Evolutionary conservation across 2,797 vertebrate species (phyloP), one percentile per base, ranked within the genome.

Genomic region (Serranus cabrilla): DNA sequence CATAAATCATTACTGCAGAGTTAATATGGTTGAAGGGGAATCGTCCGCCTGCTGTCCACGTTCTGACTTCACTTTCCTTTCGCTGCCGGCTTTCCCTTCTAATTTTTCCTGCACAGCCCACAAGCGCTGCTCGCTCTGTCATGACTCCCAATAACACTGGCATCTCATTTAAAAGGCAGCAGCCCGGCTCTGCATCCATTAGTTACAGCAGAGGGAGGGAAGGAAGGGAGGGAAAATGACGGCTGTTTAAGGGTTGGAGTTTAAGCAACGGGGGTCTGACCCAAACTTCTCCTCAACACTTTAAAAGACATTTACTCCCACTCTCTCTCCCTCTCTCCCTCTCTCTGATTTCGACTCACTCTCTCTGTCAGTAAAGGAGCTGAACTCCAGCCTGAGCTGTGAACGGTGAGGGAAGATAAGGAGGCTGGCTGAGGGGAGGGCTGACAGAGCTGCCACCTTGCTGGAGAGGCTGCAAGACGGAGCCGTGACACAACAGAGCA

Each of bases 201-300:
- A 89, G 91, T 87, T 82, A 46, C 82, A 88, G 81, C 20, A 54
- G 78, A 86, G 81, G 82, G 86, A 88, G 85, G 86, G 87, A 67
- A 71, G 60, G 31, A 34, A 70, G 70, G 86, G 85, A 76, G 88
- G 75, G 74, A 74, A 78, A 82, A 66, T 78, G 86, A 86, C 52
- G 74, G 82, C 88, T 93, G 88, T 93, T 91, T 93, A 94, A 93
- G 92, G 91, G 87, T 82, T 91, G 87, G 88, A 83, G 89, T 91
- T 82, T 73, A 91, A 87, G 88, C 82, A 83, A 80, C 79, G 83
- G 81, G 80, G 85, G 82, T 94, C 91, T 93, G 92, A 92, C 92
- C 88, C 82, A 88, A 94, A 80, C 90, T 46, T 79, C 81, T 91
- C 80, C 90, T 89, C 88, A 6, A 88, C 84, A 86, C 84, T 92